A percentile compares a stretch with the other conserved stretches of the same genome.
phyloP scores from a whole-genome alignment of 1,140 invertebrate species.

The Danaus plexippus region DNA sequence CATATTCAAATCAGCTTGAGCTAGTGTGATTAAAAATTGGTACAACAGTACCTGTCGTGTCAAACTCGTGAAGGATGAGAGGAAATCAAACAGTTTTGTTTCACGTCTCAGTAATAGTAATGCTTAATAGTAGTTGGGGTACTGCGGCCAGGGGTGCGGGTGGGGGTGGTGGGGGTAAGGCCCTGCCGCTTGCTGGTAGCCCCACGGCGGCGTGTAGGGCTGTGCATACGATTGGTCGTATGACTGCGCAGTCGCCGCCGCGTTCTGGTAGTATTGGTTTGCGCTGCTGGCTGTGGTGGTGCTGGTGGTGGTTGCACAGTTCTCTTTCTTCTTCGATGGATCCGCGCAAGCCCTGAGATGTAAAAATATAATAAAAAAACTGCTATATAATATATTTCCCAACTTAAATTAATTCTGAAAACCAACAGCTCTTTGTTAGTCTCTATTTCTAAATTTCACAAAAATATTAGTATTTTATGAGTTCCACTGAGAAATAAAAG shows the following conservation, averaged over 20 bases:
- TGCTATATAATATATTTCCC: neutral
- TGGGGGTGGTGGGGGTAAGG: slow-evolving; percentile 58
- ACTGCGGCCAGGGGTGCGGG: slow-evolving; percentile 54
- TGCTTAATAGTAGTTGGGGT: slow-evolving; percentile 58
- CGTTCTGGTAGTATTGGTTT: slow-evolving; percentile 47
- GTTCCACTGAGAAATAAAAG: too few species aligned
- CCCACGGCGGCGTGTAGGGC: slow-evolving; percentile 60
- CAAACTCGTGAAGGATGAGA: neutral
- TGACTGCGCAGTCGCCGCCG: slow-evolving; percentile 35
- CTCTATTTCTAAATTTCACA: too few species aligned
- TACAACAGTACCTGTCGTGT: neutral
- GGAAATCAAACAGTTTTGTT: too few species aligned
- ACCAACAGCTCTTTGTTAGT: too few species aligned
- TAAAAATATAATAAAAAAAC: slow-evolving; percentile 2
- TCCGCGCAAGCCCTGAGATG: slow-evolving; percentile 28
- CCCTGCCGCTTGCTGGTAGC: slow-evolving; percentile 60
- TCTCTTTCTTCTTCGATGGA: slow-evolving; percentile 49
- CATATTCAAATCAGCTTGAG: neutral
- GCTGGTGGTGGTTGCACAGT: slow-evolving; percentile 15
- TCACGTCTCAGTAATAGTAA: too few species aligned
- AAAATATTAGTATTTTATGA: too few species aligned
- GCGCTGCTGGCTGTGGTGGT: slow-evolving; percentile 25
- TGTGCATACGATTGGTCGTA: slow-evolving; percentile 62
- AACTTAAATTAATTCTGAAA: too few species aligned
- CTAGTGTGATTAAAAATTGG: slow-evolving; percentile 1